Base-by-base conservation (phyloP, 1,140 invertebrate genomes). In the Gyrodactylus bullatarudis region DNA sequence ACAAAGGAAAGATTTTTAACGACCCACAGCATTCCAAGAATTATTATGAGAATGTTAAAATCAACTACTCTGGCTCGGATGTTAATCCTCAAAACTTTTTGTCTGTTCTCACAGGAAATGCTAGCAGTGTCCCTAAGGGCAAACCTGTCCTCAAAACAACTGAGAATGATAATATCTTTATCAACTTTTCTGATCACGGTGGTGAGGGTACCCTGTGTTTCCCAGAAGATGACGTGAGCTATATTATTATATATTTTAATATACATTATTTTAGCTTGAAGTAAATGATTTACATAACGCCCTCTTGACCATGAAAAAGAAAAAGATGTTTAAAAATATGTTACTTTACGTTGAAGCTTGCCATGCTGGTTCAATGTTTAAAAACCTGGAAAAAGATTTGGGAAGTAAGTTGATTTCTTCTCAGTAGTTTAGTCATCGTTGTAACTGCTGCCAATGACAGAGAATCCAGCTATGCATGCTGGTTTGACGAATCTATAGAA, bases 381-480 rank as follows among this genome's bases (percentile, higher is more conserved):
- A 54, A 54, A 54, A 16, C 20, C 34, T 54, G 20, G 8, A 8
- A 8, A 54, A 54, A 20, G 20, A 54, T 54, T 8, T 16, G 20
- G 24, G 19, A 22, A 69, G 20, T 23, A 1, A 21, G 27, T 26
- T 54, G 34, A 54, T 54, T 54, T 54, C 34, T 54, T n/a, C 34
- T 54, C 34, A 16, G 8, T 54, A 8, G 2, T 21, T 20, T 71
- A 83, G 83, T 85, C 72, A 84, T 82, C 77, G 84, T 81, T 22
- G 80, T 83, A n/a, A 84, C 84, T 24, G 84, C 84, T 73, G 80
- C 84, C 2, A 84, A 83, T 77, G 76, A 78, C 0, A 74, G 78
- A 20, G 83, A 54, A 76, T 79, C 78, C n/a, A 83, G 83, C 0
- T 83, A 79, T 74, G 83, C 81, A 1, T 83, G 81, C 73, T 84